These are phyloP conservation scores for Bursaphelenchus okinawaensis DNA, from an alignment of 2,888 invertebrate genomes.

Conservation along the genomic window DNA sequence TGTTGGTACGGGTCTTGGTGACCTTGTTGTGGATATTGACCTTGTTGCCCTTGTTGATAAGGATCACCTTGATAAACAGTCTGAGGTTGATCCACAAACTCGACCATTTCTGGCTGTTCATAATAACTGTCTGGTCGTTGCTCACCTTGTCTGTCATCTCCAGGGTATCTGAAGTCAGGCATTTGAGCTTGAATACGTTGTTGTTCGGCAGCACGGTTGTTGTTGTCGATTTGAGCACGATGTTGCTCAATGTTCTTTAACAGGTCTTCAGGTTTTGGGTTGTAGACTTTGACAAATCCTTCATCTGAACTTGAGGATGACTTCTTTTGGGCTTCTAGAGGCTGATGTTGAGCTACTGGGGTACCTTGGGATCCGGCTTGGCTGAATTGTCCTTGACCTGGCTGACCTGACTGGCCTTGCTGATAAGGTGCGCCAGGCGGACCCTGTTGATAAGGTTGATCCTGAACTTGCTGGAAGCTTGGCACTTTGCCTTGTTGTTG, in stretches of 20 bases:
- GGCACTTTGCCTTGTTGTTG: constrained; percentile 2
- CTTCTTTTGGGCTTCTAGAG: constrained; percentile 18
- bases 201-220: neutral
- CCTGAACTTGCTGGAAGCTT: neutral
- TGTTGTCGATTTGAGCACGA: neutral
- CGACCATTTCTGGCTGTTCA: neutral
- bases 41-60: no score
- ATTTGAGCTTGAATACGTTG: neutral
- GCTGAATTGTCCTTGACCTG: constrained; percentile 1
- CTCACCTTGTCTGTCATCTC: neutral
- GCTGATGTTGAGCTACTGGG: neutral
- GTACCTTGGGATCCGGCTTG: neutral
- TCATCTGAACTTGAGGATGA: constrained; percentile 32
- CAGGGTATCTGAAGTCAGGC: neutral
- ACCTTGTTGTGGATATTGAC: no score
- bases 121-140: neutral
- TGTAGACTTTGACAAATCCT: constrained; percentile 34
- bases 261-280: constrained; percentile 1
- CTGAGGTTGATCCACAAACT: no score
- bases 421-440: neutral
- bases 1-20: neutral
- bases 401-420: neutral
- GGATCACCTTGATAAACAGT: no score
- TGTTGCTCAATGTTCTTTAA: constrained; percentile 5
- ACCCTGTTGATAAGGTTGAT: neutral